Conservation (phyloP, 2,113 vertebrate species). For the Trogon surrucura region DNA sequence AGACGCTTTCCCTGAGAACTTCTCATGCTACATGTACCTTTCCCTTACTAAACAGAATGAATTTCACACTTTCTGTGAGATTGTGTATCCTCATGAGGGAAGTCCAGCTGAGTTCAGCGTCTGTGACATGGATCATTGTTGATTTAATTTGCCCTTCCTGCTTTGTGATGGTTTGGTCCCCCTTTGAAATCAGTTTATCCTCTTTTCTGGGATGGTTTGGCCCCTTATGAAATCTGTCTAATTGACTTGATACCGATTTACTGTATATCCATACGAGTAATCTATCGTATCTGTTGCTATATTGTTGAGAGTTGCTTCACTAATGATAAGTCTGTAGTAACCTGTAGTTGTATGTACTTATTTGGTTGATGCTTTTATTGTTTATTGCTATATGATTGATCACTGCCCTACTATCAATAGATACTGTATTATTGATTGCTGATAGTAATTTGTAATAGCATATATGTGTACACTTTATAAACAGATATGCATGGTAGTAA, state of each 20-base stretch:
- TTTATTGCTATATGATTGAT: neutral
- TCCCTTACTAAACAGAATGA: neutral
- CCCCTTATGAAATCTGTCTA: neutral
- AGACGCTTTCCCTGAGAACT: neutral
- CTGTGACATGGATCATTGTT: neutral
- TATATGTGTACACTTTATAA: neutral
- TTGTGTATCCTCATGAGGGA: neutral
- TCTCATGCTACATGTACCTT: accelerated
- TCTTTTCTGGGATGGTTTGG: neutral
- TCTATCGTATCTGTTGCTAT: neutral
- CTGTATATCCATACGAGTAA: no score
- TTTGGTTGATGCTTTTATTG: neutral
- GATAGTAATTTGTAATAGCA: neutral
- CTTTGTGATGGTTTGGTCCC: neutral
- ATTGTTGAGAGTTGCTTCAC: neutral
- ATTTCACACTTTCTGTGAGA: neutral
- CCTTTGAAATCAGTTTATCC: neutral
- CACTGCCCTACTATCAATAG: neutral
- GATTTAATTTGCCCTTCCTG: neutral
- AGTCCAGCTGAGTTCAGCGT: neutral
- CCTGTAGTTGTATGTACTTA: no score
- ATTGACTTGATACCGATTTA: accelerated
- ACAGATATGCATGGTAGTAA: neutral
- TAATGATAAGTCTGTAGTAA: neutral
- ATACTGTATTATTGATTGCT: neutral